Evolutionary conservation across 1,140 invertebrate species (phyloP).

Genomic region (Drosophila gunungcola): DNA sequence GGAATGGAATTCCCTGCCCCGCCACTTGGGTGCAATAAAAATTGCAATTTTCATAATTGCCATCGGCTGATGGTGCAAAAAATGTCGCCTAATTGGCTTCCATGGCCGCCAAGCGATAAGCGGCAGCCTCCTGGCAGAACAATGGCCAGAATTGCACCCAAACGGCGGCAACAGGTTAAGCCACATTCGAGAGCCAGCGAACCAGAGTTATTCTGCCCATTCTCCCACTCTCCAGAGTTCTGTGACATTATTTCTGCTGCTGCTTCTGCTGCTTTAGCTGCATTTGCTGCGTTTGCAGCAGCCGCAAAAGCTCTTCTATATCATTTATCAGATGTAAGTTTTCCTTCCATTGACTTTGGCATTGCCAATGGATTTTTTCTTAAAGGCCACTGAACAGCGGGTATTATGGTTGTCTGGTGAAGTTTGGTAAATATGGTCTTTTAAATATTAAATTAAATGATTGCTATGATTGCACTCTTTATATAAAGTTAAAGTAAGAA

Average conservation of each 20-base stretch:
- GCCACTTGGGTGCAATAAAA: conserved; percentile 73
- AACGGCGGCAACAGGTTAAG: conserved; percentile 53
- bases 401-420: neutral
- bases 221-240: conserved; percentile 8
- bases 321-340: conserved; percentile 83
- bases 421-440: neutral
- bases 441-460: too few species aligned
- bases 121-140: conserved; percentile 52
- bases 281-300: conserved; percentile 39
- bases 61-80: conserved; percentile 75
- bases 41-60: conserved; percentile 83
- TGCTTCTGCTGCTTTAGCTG: conserved; percentile 10
- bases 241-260: conserved; percentile 71
- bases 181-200: conserved; percentile 19
- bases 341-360: conserved; percentile 59
- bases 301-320: conserved; percentile 64
- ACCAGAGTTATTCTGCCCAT: conserved; percentile 13
- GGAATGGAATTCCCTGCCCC: conserved; percentile 47
- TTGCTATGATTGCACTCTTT: too few species aligned
- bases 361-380: conserved; percentile 54
- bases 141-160: conserved; percentile 53
- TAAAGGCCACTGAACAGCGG: neutral
- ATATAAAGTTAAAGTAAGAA: too few species aligned
- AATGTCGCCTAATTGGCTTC: conserved; percentile 81
- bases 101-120: conserved; percentile 56